Evolutionary conservation across 2,113 vertebrate species (phyloP).

Genomic region (Eurypyga helias): DNA sequence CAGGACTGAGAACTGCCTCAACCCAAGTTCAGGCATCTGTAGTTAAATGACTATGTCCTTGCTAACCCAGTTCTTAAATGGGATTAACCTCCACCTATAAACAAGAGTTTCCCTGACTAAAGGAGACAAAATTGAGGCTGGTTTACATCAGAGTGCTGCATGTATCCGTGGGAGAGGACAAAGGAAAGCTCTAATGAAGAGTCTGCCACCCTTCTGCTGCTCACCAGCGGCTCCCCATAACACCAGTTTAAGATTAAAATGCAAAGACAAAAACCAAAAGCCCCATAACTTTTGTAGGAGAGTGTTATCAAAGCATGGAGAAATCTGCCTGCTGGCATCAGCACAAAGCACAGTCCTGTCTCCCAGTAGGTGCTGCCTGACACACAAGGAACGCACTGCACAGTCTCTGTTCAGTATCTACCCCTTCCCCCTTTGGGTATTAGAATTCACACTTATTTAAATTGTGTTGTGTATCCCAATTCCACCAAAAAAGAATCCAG

Average conservation of each 20-base stretch:
- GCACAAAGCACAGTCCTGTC: not conserved
- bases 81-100: conserved; percentile 47
- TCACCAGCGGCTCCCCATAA: accelerated
- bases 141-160: not conserved
- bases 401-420: not conserved
- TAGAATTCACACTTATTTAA: not conserved
- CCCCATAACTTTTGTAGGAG: not conserved
- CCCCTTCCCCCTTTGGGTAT: accelerated
- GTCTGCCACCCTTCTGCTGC: accelerated
- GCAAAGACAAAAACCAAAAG: not conserved
- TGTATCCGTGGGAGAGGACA: not conserved
- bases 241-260: not conserved
- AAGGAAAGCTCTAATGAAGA: not conserved
- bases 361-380: not conserved
- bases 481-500: not conserved
- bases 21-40: not conserved
- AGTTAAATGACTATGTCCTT: not conserved
- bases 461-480: not conserved
- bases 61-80: conserved; percentile 31
- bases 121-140: conserved; percentile 14
- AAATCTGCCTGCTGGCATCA: not conserved
- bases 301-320: not conserved
- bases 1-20: not conserved
- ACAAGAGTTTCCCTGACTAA: not conserved
- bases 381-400: accelerated